These are phyloP conservation scores for Medauroidea extradentata DNA, from an alignment of 1,140 invertebrate species.

Conservation along the genomic window DNA sequence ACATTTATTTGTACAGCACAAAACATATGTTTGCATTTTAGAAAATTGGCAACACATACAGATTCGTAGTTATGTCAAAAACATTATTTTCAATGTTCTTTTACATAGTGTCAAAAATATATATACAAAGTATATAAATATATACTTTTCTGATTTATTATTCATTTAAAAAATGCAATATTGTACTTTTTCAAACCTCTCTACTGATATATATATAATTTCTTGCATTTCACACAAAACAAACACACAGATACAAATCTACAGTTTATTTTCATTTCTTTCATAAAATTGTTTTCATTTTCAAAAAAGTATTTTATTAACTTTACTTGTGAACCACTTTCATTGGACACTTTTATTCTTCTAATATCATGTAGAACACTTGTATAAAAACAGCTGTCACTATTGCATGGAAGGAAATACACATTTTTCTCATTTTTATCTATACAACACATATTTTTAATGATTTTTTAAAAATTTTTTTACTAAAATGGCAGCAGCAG, in stretches of 20 bases:
- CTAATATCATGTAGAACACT: constrained; percentile 3
- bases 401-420: constrained; percentile 7
- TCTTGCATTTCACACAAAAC: constrained; percentile 12
- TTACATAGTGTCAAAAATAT: constrained; percentile 22
- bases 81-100: constrained; percentile 10
- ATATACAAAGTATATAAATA: constrained; percentile 23
- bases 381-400: constrained; percentile 3
- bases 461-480: constrained; percentile 7
- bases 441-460: constrained; percentile 5
- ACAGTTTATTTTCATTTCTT: constrained; percentile 8
- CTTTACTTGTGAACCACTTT: constrained; percentile 1
- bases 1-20: constrained; percentile 18
- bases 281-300: constrained; percentile 9
- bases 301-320: constrained; percentile 8
- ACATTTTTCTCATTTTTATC: neutral
- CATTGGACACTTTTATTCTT: constrained; percentile 8
- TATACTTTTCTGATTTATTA: constrained; percentile 16
- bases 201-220: constrained; percentile 6
- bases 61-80: constrained; percentile 11
- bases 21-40: neutral
- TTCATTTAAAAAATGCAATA: constrained; percentile 15
- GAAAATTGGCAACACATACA: constrained; percentile 13
- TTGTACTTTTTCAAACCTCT: constrained; percentile 14
- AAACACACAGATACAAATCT: constrained; percentile 6
- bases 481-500: constrained; percentile 7